Evolutionary conservation across 2,888 invertebrate species (phyloP).

Genomic region (Epinotia demarniana): DNA sequence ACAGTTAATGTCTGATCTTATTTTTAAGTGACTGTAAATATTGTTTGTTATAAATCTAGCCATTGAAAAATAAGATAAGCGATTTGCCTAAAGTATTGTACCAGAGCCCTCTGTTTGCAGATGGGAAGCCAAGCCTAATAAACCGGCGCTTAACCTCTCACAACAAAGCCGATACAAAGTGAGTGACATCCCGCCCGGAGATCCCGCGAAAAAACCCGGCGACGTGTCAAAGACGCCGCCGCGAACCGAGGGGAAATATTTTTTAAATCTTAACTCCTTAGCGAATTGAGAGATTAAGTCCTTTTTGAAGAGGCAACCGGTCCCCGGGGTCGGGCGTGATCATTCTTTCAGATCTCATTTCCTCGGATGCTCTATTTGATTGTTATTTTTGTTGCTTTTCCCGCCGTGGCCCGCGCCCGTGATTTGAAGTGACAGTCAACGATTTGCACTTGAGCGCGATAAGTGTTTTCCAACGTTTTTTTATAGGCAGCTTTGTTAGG

Average conservation of each 20-base stretch:
- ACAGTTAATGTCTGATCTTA: no score
- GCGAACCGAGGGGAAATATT: conserved; percentile 81
- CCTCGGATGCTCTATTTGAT: conserved; percentile 83
- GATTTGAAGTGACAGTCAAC: conserved; percentile 83
- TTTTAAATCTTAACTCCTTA: conserved; percentile 85
- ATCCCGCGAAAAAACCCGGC: conserved; percentile 80
- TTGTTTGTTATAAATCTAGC: neutral
- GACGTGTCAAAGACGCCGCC: conserved; percentile 85
- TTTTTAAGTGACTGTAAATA: neutral
- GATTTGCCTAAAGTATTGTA: conserved; percentile 33
- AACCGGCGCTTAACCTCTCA: conserved; percentile 82
- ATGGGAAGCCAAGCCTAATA: conserved; percentile 82
- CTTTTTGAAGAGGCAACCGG: conserved; percentile 86
- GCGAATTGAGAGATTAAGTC: conserved; percentile 85
- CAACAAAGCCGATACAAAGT: conserved; percentile 84
- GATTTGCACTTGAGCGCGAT: conserved; percentile 82
- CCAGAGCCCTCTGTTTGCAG: conserved; percentile 74
- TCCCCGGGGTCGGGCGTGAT: conserved; percentile 84
- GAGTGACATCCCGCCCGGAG: conserved; percentile 82
- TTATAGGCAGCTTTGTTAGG: conserved; percentile 80
- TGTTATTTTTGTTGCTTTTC: conserved; percentile 83
- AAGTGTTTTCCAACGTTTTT: conserved; percentile 81
- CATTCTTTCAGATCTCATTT: conserved; percentile 84
- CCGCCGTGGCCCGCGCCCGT: conserved; percentile 73
- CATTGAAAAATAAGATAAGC: conserved; percentile 25